phyloP scores from a whole-genome alignment of 2,113 vertebrate genomes.

The Rallus limicola region DNA sequence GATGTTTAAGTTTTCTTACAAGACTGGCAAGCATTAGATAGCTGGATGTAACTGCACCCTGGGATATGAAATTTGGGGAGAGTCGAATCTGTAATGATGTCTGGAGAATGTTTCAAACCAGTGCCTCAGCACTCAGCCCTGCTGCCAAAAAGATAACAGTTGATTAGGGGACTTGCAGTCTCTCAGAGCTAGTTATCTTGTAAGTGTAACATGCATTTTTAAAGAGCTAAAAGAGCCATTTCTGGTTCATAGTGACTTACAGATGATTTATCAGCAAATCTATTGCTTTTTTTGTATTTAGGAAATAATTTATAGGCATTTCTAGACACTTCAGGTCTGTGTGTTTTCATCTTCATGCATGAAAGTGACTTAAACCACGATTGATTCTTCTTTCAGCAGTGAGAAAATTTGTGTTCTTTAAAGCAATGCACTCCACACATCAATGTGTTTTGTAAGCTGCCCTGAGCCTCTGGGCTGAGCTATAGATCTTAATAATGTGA shows the following conservation, averaged over 20 bases:
- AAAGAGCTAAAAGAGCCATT: background rate
- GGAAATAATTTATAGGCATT: background rate
- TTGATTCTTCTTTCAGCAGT: background rate
- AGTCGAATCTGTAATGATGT: background rate
- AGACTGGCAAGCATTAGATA: background rate
- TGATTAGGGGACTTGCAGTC: background rate
- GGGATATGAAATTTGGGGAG: background rate
- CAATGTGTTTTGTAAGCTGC: background rate
- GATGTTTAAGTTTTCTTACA: background rate
- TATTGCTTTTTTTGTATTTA: background rate
- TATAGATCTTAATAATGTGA: background rate
- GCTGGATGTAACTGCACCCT: background rate
- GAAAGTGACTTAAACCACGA: too few species aligned
- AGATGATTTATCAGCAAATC: background rate
- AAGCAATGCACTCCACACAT: background rate
- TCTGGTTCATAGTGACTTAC: background rate
- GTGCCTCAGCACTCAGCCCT: background rate
- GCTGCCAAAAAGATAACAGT: background rate
- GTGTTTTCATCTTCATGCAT: background rate
- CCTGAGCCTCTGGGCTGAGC: background rate
- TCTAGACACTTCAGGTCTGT: background rate
- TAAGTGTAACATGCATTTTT: background rate
- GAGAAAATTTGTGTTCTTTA: background rate
- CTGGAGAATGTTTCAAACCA: fast-evolving
- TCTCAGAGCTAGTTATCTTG: background rate